A percentile compares a stretch with the other conserved stretches of the same genome.
phyloP scores from a whole-genome alignment of 2,888 invertebrate genomes.

The Megamerina dolium region DNA sequence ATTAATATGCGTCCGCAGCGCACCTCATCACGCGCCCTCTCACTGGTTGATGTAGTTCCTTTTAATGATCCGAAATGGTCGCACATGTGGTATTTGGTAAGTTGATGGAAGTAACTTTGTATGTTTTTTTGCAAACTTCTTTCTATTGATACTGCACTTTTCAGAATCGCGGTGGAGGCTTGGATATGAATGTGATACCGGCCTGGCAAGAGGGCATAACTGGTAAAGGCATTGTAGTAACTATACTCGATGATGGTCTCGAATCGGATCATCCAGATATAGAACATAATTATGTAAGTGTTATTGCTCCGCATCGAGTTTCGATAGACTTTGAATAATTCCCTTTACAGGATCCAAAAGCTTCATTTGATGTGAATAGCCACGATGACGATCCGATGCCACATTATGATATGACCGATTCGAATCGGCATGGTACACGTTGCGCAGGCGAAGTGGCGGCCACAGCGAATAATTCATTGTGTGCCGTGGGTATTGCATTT shows the following conservation, averaged over 20 bases:
- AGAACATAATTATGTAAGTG: constrained; percentile 83
- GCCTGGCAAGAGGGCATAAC: constrained; percentile 94
- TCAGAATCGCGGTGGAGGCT: constrained; percentile 82
- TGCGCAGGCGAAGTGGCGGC: constrained; percentile 98
- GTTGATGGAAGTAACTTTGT: constrained; percentile 42
- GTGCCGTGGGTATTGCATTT: constrained; percentile 94
- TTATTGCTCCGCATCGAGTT: background rate
- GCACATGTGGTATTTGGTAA: constrained; percentile 96
- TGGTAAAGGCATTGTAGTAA: constrained; percentile 90
- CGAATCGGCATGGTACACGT: constrained; percentile 90
- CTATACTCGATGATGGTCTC: constrained; percentile 93
- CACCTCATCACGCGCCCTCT: constrained; percentile 34
- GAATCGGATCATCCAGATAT: constrained; percentile 96
- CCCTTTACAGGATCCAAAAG: constrained; percentile 72
- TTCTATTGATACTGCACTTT: background rate
- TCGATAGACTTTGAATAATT: background rate
- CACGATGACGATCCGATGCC: constrained; percentile 96
- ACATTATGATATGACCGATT: constrained; percentile 93
- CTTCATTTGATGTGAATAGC: constrained; percentile 95
- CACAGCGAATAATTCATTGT: constrained; percentile 90
- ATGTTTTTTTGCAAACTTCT: background rate
- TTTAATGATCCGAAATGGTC: constrained; percentile 89
- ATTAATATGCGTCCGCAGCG: constrained; percentile 51
- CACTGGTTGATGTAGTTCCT: constrained; percentile 43
- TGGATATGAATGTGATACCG: constrained; percentile 94